phyloP scores from a whole-genome alignment of 2,797 vertebrate genomes.

The Otus scops region DNA sequence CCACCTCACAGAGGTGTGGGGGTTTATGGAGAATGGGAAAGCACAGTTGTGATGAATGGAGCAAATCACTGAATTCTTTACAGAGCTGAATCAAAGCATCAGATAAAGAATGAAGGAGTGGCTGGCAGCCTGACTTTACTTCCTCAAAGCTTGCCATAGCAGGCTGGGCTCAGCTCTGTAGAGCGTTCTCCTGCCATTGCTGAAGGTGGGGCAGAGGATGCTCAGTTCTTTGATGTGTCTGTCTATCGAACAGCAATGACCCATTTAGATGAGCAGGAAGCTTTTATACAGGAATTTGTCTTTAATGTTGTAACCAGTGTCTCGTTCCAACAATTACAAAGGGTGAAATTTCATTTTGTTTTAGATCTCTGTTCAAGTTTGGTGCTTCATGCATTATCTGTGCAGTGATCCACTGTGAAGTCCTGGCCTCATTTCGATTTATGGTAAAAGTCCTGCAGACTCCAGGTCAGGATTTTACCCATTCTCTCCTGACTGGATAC shows the following conservation, averaged over 20 bases:
- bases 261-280: neutral
- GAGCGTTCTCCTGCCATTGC: neutral
- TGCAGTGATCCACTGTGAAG: neutral
- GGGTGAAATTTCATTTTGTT: neutral
- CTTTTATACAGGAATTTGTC: neutral
- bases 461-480: neutral
- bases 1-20: neutral
- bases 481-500: neutral
- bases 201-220: neutral
- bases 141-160: neutral
- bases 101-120: slow-evolving; percentile 44
- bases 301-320: neutral
- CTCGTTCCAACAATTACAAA: neutral
- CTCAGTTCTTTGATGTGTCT: neutral
- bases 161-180: neutral
- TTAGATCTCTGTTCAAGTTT: neutral
- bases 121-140: neutral
- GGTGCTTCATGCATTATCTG: neutral
- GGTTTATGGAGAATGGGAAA: neutral
- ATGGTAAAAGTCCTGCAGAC: neutral
- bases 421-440: neutral
- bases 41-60: neutral
- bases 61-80: neutral
- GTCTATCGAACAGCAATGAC: neutral
- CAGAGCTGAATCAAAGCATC: slow-evolving; percentile 1